These are phyloP conservation scores for Scaptomyza polygonia DNA, from an alignment of 2,888 invertebrate genomes.

Conservation along the genomic window DNA sequence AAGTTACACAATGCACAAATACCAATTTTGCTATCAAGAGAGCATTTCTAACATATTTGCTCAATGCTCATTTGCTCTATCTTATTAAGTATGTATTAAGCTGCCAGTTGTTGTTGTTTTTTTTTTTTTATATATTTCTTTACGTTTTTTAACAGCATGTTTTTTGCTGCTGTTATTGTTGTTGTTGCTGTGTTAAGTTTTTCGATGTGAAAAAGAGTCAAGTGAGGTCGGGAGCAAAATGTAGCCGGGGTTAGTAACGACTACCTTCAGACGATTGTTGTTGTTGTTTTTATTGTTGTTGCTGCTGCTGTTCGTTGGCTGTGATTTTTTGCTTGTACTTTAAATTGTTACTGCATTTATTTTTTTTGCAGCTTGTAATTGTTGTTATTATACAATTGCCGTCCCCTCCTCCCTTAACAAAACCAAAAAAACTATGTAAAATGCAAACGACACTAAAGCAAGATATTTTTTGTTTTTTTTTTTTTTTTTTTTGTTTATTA, in stretches of 20 bases:
- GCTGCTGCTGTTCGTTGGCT: conserved; percentile 32
- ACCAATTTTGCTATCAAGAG: conserved; percentile 2
- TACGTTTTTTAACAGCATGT: conserved; percentile 29
- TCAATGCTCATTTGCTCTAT: conserved; percentile 59
- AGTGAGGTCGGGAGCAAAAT: conserved; percentile 68
- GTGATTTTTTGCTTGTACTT: conserved; percentile 63
- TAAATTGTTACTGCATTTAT: conserved; percentile 63
- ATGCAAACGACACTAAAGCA: conserved; percentile 50
- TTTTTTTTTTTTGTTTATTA: too few species aligned
- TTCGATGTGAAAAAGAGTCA: conserved; percentile 76
- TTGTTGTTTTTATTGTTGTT: conserved; percentile 9
- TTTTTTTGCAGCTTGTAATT: conserved; percentile 72
- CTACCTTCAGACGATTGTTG: conserved; percentile 60
- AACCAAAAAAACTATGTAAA: conserved; percentile 47
- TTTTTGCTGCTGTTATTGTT: conserved; percentile 19
- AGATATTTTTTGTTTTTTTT: conserved; percentile 2
- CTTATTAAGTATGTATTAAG: conserved; percentile 61
- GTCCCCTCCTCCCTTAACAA: conserved; percentile 25
- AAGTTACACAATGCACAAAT: conserved; percentile 54
- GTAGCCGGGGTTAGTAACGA: conserved; percentile 64
- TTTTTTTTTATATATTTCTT: conserved; percentile 34
- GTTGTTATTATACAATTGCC: conserved; percentile 76
- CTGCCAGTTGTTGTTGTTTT: conserved; percentile 32
- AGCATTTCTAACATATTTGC: conserved; percentile 62
- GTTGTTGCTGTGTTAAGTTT: conserved; percentile 28